Conservation (phyloP, 2,888 invertebrate species). For the Phaedon cochleariae region DNA sequence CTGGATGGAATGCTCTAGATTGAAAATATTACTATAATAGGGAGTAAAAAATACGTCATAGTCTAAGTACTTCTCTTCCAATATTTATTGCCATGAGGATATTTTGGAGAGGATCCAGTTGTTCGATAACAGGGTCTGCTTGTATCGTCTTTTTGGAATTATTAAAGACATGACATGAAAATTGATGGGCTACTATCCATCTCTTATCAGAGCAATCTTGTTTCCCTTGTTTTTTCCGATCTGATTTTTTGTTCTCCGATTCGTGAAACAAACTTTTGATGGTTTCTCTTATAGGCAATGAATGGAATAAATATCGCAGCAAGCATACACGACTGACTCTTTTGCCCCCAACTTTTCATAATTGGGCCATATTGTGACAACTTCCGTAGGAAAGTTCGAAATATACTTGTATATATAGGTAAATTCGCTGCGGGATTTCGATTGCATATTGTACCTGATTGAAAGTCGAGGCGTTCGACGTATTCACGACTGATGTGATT, state of each 20-base stretch:
- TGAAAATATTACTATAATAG: too few relatives aligned
- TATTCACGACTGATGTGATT: constrained; percentile 1
- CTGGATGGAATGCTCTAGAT: too few relatives aligned
- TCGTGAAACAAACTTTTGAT: not conserved
- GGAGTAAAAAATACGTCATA: too few relatives aligned
- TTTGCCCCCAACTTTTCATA: constrained; percentile 6
- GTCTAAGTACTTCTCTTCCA: too few relatives aligned
- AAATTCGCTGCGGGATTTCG: not conserved
- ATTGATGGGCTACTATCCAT: too few relatives aligned
- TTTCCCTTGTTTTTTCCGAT: not conserved
- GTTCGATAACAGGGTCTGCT: too few relatives aligned
- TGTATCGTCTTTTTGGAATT: too few relatives aligned
- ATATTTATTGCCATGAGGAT: too few relatives aligned
- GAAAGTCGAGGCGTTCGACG: not conserved
- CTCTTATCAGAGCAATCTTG: too few relatives aligned
- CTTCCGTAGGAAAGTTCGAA: not conserved
- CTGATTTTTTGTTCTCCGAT: not conserved
- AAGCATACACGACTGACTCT: not conserved
- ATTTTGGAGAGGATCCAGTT: too few relatives aligned
- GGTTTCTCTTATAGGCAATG: constrained; percentile 7
- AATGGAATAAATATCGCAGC: constrained; percentile 7
- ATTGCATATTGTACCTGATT: not conserved
- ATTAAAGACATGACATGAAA: too few relatives aligned
- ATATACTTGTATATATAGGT: constrained; percentile 1
- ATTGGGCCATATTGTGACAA: constrained; percentile 9